Evolutionary conservation across 2,113 vertebrate genomes (phyloP), one percentile per base, ranked within the genome.

Genomic region (Vireo altiloquus): DNA sequence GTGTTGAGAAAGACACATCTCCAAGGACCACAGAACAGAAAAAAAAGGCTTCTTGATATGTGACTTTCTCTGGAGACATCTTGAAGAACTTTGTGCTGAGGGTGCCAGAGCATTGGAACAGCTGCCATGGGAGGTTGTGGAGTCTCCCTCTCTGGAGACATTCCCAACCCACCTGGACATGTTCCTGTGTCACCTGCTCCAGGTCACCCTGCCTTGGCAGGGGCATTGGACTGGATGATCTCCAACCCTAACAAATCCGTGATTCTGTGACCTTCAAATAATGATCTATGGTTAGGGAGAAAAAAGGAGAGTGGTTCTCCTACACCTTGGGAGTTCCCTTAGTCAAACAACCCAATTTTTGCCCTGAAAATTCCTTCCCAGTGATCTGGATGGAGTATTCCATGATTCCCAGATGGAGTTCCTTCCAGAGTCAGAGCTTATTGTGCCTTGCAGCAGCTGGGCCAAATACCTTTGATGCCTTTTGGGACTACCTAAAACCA

Each of bases 211-310:
- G 47, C 17, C 39, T 54, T 6, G 4, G 61, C 44, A 40, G 30
- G 10, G 21, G 15, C 25, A n/a, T 4, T 69, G 47, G 21, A 49
- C 30, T 35, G 77, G 35, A 63, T 63, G 47, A 63, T 33, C 40
- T 69, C 54, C 54, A 90, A 5, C 35, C 49, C 35, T 69, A 57
- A 33, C 14, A 22, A 33, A 42, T 28, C 18, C 35, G 25, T 15
- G n/a, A 31, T 44, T 80, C 50, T 72, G 21, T 57, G 27, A 72
- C 27, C 28, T 53, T 33, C 1, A 0, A 80, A 63, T 39, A n/a
- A 44, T 12, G 42, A 74, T 13, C 23, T 24, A 7, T 2, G 1
- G 13, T 0, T 54, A 33, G 20, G 16, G 27, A 89, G 19, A 27
- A 69, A 10, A 37, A 61, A 65, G 47, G 18, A 84, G 10, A 78